A percentile compares a stretch with the other conserved stretches of the same genome.
phyloP scores from a whole-genome alignment of 2,888 invertebrate genomes.

The Drosophila buzzatii region DNA sequence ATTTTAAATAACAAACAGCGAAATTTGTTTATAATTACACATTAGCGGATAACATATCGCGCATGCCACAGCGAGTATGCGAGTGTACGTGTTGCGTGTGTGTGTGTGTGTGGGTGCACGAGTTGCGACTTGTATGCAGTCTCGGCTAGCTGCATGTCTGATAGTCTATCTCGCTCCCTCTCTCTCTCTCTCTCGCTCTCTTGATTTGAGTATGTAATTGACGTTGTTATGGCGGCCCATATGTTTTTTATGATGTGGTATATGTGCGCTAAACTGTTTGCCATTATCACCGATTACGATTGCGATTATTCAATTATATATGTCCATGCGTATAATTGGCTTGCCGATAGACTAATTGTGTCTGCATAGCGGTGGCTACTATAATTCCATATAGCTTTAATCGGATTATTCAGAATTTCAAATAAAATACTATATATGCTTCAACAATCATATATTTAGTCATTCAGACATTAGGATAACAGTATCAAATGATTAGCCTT shows the following conservation, averaged over 20 bases:
- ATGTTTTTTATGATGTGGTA: constrained; percentile 59
- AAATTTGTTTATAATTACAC: constrained; percentile 76
- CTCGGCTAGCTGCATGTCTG: constrained; percentile 28
- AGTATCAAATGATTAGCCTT: not conserved
- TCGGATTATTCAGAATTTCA: not conserved
- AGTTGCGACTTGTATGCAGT: constrained; percentile 38
- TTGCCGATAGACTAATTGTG: not conserved
- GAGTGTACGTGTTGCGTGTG: constrained; percentile 23
- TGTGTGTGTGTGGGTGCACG: not conserved
- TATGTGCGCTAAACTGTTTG: constrained; percentile 66
- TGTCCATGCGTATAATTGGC: constrained; percentile 1
- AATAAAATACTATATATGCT: not conserved
- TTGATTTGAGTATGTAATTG: constrained; percentile 43
- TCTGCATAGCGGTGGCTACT: not conserved
- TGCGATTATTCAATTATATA: constrained; percentile 63
- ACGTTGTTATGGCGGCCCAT: constrained; percentile 45
- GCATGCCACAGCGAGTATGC: constrained; percentile 29
- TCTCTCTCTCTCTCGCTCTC: not conserved
- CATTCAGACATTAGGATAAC: no score
- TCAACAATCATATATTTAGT: not conserved
- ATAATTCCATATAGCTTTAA: not conserved
- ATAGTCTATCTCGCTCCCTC: not conserved
- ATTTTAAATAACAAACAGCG: constrained; percentile 69
- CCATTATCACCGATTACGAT: constrained; percentile 65
- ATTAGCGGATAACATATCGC: constrained; percentile 74